Percentiles rank a stretch among this genome's conserved stretches.
These are phyloP conservation scores for Neodiprion virginianus DNA, from an alignment of 1,140 invertebrate genomes.

Conservation along the genomic window DNA sequence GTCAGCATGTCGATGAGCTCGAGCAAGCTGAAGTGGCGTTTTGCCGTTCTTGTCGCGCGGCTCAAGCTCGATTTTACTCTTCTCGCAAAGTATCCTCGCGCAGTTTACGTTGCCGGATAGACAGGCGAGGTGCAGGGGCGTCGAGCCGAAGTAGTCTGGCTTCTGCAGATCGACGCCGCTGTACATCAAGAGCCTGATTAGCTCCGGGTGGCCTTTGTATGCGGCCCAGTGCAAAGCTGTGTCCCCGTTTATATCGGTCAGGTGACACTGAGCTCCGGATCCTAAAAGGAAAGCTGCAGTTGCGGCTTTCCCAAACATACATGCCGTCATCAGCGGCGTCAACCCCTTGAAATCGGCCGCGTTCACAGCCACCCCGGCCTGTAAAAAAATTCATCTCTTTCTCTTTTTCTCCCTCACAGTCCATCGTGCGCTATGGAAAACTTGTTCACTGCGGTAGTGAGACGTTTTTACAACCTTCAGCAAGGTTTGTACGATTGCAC, in stretches of 20 bases:
- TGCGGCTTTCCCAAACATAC: constrained; percentile 90
- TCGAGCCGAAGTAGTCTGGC: constrained; percentile 91
- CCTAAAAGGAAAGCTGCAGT: constrained; percentile 88
- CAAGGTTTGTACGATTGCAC: constrained; percentile 83
- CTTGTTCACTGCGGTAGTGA: no score
- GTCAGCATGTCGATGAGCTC: constrained; percentile 84
- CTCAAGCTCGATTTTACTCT: constrained; percentile 86
- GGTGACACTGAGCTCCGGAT: constrained; percentile 82
- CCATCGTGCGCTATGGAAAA: not conserved
- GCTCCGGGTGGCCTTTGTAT: constrained; percentile 89
- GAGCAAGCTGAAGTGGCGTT: constrained; percentile 86
- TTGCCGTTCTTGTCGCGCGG: constrained; percentile 90
- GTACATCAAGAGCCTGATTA: constrained; percentile 89
- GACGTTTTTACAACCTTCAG: constrained; percentile 65
- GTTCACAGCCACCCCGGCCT: constrained; percentile 87
- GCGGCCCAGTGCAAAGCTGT: constrained; percentile 93
- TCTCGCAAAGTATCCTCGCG: constrained; percentile 84
- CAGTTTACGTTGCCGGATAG: constrained; percentile 85
- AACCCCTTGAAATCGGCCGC: constrained; percentile 89
- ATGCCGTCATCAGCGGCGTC: constrained; percentile 89
- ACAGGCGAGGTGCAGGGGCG: constrained; percentile 91
- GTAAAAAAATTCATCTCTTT: constrained; percentile 15
- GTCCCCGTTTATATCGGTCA: constrained; percentile 91
- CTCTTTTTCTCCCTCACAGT: no score
- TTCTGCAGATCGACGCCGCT: constrained; percentile 87